phyloP scores from a whole-genome alignment of 2,113 vertebrate genomes.

The Chrysemys picta region DNA sequence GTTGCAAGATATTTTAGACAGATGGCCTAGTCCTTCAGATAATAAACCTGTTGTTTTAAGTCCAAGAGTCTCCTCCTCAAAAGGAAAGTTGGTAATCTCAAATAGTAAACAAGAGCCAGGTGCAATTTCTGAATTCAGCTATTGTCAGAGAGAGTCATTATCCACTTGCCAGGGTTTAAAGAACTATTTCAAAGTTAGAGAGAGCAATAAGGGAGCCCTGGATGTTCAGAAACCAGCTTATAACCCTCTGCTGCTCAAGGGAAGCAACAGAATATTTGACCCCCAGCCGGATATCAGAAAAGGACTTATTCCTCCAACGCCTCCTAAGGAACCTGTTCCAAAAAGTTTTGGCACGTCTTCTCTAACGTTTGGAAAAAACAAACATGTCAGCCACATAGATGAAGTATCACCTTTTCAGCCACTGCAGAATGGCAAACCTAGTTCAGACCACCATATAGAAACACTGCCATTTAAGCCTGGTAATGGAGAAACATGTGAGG shows the following conservation, averaged over 20 bases:
- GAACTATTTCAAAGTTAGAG: constrained; percentile 1
- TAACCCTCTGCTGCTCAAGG: not conserved
- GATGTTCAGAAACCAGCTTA: not conserved
- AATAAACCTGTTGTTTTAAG: constrained; percentile 36
- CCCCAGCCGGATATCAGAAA: constrained; percentile 63
- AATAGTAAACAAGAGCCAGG: constrained; percentile 32
- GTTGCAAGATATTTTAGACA: constrained; percentile 89
- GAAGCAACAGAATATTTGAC: constrained; percentile 22
- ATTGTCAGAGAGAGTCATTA: constrained; percentile 32
- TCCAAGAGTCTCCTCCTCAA: not conserved
- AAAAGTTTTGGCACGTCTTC: constrained; percentile 74
- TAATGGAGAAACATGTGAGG: not conserved
- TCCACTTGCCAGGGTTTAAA: constrained; percentile 33
- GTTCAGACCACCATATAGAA: constrained; percentile 19
- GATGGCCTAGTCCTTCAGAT: constrained; percentile 84
- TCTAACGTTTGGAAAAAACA: constrained; percentile 58
- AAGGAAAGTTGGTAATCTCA: constrained; percentile 34
- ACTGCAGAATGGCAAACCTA: not conserved
- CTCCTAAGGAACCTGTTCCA: constrained; percentile 73
- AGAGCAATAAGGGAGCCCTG: rapidly evolving
- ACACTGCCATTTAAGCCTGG: not conserved
- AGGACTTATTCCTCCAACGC: constrained; percentile 84
- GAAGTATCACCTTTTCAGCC: not conserved
- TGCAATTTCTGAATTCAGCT: constrained; percentile 29
- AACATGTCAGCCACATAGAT: not conserved